A percentile compares a stretch with the other conserved stretches of the same genome.
Conservation (phyloP, 2,797 vertebrate species). For the Peromyscus eremicus region DNA sequence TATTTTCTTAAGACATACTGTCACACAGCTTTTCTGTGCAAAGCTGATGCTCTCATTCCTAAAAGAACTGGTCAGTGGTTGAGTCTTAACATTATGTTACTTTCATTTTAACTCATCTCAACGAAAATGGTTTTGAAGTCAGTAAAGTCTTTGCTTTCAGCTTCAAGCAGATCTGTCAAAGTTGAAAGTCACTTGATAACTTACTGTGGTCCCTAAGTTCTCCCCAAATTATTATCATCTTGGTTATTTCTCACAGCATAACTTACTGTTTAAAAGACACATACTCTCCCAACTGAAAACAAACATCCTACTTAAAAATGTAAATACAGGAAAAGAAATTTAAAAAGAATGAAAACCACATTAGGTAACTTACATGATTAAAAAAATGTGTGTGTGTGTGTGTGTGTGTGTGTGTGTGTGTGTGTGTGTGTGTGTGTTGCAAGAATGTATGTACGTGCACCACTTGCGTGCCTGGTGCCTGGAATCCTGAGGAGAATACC, state of each 20-base stretch:
- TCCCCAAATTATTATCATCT: constrained; percentile 10
- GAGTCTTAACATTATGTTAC: not conserved
- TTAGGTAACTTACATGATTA: not conserved
- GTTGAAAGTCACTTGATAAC: constrained; percentile 28
- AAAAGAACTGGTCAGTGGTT: not conserved
- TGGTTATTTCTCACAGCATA: not conserved
- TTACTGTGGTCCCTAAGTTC: not conserved
- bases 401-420: too few relatives aligned
- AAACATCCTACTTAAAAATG: constrained; percentile 39
- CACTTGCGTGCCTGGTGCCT: not conserved
- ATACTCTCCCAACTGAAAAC: constrained; percentile 6
- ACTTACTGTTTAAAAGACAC: constrained; percentile 51
- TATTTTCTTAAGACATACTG: not conserved
- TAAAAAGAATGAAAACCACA: not conserved
- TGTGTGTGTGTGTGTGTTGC: not conserved
- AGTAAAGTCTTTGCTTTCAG: constrained; percentile 41
- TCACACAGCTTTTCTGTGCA: not conserved
- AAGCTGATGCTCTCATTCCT: not conserved
- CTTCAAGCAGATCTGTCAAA: constrained; percentile 34
- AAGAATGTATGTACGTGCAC: not conserved
- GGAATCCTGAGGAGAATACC: not conserved
- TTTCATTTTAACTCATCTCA: constrained; percentile 6
- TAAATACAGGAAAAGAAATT: not conserved
- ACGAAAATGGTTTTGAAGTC: constrained; percentile 1
- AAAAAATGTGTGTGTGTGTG: not conserved